A percentile compares a stretch with the other conserved stretches of the same genome.
Conservation (phyloP, 1,140 invertebrate genomes). For the Onthophagus taurus region DNA sequence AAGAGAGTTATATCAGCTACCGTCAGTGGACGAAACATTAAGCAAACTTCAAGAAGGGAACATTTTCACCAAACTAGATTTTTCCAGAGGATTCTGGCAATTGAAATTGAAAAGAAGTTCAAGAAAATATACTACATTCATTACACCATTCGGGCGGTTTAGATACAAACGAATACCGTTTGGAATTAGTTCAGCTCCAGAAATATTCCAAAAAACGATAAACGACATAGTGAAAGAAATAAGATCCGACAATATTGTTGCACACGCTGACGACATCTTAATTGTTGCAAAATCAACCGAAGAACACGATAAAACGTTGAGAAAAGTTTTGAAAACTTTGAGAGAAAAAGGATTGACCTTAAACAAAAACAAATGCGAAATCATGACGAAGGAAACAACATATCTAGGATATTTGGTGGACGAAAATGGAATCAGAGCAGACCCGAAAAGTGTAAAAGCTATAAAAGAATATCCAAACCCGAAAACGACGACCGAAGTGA, state of each 20-base stretch:
- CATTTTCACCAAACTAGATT: slow-evolving; percentile 31
- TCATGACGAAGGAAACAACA: background rate
- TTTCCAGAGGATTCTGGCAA: slow-evolving; percentile 33
- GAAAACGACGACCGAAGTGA: slow-evolving; percentile 22
- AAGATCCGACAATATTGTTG: background rate
- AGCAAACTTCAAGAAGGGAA: slow-evolving; percentile 20
- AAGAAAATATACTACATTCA: slow-evolving; percentile 33
- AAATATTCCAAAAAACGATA: slow-evolving; percentile 17
- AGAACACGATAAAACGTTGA: slow-evolving; percentile 1
- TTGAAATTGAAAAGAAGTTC: slow-evolving; percentile 29
- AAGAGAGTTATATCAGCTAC: background rate
- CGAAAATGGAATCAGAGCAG: background rate
- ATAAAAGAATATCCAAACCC: slow-evolving; percentile 26
- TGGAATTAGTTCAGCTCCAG: slow-evolving; percentile 28
- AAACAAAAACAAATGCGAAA: slow-evolving; percentile 11
- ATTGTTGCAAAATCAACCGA: background rate
- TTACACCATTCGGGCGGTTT: slow-evolving; percentile 33
- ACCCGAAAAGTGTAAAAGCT: slow-evolving; percentile 18
- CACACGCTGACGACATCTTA: slow-evolving; percentile 1
- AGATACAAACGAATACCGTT: slow-evolving; percentile 33
- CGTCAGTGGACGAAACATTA: slow-evolving; percentile 8
- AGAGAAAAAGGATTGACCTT: slow-evolving; percentile 6
- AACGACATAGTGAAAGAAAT: background rate
- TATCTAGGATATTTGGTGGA: slow-evolving; percentile 7
- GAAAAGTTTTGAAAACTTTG: no score